Evolutionary conservation across 2,888 invertebrate genomes (phyloP).

Genomic region (Leucophenga montana): DNA sequence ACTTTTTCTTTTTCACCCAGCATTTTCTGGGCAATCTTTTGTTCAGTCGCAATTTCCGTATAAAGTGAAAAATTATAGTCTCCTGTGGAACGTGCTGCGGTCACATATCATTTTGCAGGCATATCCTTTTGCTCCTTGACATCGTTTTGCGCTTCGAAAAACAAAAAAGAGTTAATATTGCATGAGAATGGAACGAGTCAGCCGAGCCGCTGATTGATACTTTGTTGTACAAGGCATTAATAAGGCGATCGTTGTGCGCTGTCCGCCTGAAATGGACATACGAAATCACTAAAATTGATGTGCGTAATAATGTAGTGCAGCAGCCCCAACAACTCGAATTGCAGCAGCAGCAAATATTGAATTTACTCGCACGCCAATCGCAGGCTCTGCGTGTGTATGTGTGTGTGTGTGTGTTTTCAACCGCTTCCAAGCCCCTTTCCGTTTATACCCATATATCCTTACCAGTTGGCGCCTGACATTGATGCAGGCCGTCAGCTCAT

Average conservation of each 20-base stretch:
- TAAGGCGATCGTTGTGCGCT: neutral
- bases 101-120: conserved; percentile 55
- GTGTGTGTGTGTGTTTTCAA: no score
- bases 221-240: conserved; percentile 17
- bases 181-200: neutral
- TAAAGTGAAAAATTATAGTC: conserved; percentile 55
- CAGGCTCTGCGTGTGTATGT: no score
- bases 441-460: no score
- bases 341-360: conserved; percentile 7
- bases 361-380: neutral
- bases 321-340: no score
- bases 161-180: conserved; percentile 10
- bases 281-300: conserved; percentile 20
- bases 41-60: neutral
- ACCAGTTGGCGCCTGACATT: no score
- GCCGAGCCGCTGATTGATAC: conserved; percentile 16
- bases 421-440: no score
- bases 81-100: conserved; percentile 58
- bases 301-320: conserved; percentile 13
- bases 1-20: conserved; percentile 43
- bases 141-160: no score
- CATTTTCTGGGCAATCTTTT: neutral
- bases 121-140: no score
- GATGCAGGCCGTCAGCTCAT: conserved; percentile 5
- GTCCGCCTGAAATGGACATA: neutral